Percentiles rank a stretch among this genome's conserved stretches.
Conservation (phyloP, 2,797 vertebrate genomes). For the Spondyliosoma cantharus region DNA sequence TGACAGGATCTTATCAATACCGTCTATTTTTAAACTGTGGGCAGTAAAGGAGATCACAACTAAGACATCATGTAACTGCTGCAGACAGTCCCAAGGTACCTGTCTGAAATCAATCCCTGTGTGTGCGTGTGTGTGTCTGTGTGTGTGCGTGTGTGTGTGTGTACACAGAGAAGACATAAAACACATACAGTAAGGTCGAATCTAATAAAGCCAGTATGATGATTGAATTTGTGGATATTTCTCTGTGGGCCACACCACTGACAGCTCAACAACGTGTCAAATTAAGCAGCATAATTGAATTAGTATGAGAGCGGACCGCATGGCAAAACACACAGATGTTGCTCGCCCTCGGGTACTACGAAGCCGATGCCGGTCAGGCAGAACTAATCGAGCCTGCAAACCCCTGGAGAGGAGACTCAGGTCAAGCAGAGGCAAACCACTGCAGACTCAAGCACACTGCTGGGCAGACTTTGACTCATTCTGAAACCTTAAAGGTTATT, state of each 20-base stretch:
- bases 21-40: not conserved
- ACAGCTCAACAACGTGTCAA: slow-evolving; percentile 63
- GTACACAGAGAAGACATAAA: slow-evolving; percentile 28
- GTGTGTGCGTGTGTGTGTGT: slow-evolving; percentile 8
- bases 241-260: slow-evolving; percentile 32
- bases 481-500: not conserved
- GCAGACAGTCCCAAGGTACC: slow-evolving; percentile 9
- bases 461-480: slow-evolving; percentile 15
- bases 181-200: not conserved
- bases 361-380: slow-evolving; percentile 45
- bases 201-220: slow-evolving; percentile 43
- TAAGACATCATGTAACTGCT: not conserved
- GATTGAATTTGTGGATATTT: slow-evolving; percentile 55
- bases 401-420: slow-evolving; percentile 39
- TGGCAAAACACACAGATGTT: slow-evolving; percentile 63
- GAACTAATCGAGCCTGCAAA: slow-evolving; percentile 51
- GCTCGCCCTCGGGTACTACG: slow-evolving; percentile 36
- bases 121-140: not conserved
- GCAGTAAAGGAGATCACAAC: not conserved
- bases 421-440: slow-evolving; percentile 48
- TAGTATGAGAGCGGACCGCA: slow-evolving; percentile 42
- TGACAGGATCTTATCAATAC: slow-evolving; percentile 12
- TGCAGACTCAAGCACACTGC: slow-evolving; percentile 20
- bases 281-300: slow-evolving; percentile 72
- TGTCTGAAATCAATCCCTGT: slow-evolving; percentile 18